phyloP scores from a whole-genome alignment of 2,113 vertebrate genomes.

The Plotosus lineatus region DNA sequence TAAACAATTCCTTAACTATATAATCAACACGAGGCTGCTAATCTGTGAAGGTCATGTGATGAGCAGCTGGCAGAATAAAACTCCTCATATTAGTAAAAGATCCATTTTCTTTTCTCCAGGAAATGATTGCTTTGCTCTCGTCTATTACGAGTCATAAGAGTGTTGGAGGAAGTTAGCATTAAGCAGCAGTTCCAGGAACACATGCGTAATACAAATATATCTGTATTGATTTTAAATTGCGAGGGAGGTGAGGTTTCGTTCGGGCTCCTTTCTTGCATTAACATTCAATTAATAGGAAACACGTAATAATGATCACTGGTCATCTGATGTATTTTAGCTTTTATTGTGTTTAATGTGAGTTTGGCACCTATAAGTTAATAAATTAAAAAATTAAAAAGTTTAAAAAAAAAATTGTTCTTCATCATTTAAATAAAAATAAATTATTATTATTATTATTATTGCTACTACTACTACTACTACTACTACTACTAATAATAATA shows the following conservation, averaged over 20 bases:
- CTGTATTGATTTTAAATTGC: not conserved
- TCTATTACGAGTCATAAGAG: not conserved
- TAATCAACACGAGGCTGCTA: not conserved
- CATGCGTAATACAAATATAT: not conserved
- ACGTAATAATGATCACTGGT: not conserved
- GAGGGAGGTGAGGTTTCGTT: not conserved
- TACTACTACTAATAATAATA: not conserved
- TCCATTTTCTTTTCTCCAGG: not conserved
- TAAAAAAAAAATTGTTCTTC: not conserved
- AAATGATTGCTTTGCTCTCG: not conserved
- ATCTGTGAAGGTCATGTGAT: not conserved
- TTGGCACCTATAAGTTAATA: not conserved
- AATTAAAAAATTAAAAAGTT: not conserved
- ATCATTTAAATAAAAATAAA: not conserved
- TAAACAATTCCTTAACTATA: not conserved
- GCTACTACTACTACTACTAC: not conserved
- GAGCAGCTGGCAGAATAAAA: not conserved
- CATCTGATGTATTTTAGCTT: not conserved
- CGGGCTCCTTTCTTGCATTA: not conserved
- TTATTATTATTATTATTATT: not conserved
- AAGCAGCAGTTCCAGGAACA: not conserved
- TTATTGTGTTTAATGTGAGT: not conserved
- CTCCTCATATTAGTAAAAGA: not conserved
- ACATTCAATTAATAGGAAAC: not conserved
- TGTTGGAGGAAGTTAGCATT: not conserved